Base-by-base conservation (phyloP, 2,797 vertebrate species). In the Sebastes kiyomatsui region DNA sequence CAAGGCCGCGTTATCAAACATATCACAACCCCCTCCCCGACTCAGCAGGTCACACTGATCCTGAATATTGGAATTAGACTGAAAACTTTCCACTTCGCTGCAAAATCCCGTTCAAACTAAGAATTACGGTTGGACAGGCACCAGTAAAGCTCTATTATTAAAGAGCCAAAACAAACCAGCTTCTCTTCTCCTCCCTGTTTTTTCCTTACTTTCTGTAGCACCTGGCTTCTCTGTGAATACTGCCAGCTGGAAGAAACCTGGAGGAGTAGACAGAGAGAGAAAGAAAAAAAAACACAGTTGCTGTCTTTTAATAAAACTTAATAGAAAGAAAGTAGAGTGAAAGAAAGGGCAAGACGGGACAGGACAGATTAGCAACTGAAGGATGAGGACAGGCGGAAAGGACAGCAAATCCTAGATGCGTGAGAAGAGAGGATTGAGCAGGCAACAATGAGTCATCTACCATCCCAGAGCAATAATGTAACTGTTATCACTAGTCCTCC, bases 361-460 rank as follows among this genome's bases (percentile, higher is more conserved):
- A 60, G 60, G 56, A 16, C 20, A 56, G 49, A 90, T 82, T 30
- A 75, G 16, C 38, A 65, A 72, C 3, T 74, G 32, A 49, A 46
- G 32, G 46, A 55, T 56, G 49, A 67, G 35, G 12, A 72, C 71
- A 56, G 25, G 28, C 9, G 49, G 35, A 83, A 56, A 71, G 32
- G 35, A 67, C 71, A 73, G 54, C 2, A 77, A 84, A 92, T 79
- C 67, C 32, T 38, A 83, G 67, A 75, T 60, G 65, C 69, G 80
- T 91, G 88, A 89, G 90, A 92, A 90, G 69, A 75, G 35, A 77
- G 54, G 58, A 83, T 60, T 52, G 75, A 83, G 14, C 60, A 58
- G 32, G 67, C 59, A 71, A 25, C 69, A 14, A n/a, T 93, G 91
- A 93, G 80, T 92, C 90, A 93, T 91, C 79, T 22, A 20, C 49